phyloP scores from a whole-genome alignment of 2,113 vertebrate genomes.

The Thalassarche chlororhynchos region DNA sequence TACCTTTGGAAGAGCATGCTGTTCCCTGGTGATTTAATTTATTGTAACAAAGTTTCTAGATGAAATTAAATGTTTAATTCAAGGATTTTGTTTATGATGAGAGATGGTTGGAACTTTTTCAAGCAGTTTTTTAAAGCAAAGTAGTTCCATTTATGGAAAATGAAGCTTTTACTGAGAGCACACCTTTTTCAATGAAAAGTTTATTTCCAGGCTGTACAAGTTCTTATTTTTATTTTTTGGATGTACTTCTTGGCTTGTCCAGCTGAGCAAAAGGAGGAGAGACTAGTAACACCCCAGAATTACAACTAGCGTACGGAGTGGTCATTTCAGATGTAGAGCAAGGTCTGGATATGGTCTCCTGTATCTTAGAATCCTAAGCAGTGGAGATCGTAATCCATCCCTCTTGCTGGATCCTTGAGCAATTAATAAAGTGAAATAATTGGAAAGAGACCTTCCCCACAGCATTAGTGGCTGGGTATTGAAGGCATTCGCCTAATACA shows the following conservation, averaged over 20 bases:
- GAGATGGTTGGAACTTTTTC: background rate
- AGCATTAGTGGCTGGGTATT: background rate
- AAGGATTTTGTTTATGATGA: background rate
- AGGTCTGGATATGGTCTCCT: background rate
- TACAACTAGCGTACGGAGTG: background rate
- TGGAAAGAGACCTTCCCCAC: background rate
- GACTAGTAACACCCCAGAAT: background rate
- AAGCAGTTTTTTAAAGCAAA: background rate
- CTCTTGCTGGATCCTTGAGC: background rate
- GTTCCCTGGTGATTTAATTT: background rate
- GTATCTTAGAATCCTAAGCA: background rate
- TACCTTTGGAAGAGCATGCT: background rate
- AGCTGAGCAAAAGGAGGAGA: background rate
- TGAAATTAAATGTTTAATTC: background rate
- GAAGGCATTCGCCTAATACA: background rate
- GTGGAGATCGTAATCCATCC: background rate
- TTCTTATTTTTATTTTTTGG: background rate
- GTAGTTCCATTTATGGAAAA: background rate
- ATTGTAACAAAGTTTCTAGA: background rate
- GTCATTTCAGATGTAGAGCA: background rate
- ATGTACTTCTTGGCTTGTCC: background rate
- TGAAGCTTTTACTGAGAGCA: background rate
- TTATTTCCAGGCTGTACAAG: background rate
- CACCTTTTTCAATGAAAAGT: background rate
- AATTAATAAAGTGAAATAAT: background rate